Evolutionary conservation across 2,888 invertebrate species (phyloP).

Genomic region (Melinaea marsaeus): DNA sequence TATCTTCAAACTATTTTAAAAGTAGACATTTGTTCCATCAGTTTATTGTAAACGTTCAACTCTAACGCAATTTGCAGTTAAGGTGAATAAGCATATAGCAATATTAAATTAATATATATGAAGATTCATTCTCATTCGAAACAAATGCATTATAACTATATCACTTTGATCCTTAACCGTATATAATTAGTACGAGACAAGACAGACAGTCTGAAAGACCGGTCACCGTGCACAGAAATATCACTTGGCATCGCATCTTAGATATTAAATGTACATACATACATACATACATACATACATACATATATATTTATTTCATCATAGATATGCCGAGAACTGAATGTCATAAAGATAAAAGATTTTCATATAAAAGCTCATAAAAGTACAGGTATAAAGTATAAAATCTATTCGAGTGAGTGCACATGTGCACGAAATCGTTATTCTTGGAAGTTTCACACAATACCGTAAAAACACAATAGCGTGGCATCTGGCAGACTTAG

Average conservation of each 20-base stretch:
- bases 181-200: not conserved
- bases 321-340: not conserved
- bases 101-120: too few relatives aligned
- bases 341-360: too few relatives aligned
- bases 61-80: too few relatives aligned
- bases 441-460: slow-evolving; percentile 47
- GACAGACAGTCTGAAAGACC: slow-evolving; percentile 4
- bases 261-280: slow-evolving; percentile 11
- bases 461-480: slow-evolving; percentile 45
- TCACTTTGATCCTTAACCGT: too few relatives aligned
- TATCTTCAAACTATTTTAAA: slow-evolving; percentile 13
- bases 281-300: slow-evolving; percentile 10
- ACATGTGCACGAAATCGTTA: slow-evolving; percentile 54
- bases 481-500: slow-evolving; percentile 66
- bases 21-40: slow-evolving; percentile 4
- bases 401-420: slow-evolving; percentile 36
- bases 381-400: slow-evolving; percentile 48
- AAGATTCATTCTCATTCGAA: too few relatives aligned
- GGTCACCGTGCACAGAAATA: slow-evolving; percentile 18
- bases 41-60: too few relatives aligned
- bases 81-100: too few relatives aligned
- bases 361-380: not conserved
- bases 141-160: too few relatives aligned
- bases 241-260: slow-evolving; percentile 28
- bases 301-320: not conserved